Base-by-base conservation (phyloP, 2,797 vertebrate genomes). In the Eidolon dupreanum region DNA sequence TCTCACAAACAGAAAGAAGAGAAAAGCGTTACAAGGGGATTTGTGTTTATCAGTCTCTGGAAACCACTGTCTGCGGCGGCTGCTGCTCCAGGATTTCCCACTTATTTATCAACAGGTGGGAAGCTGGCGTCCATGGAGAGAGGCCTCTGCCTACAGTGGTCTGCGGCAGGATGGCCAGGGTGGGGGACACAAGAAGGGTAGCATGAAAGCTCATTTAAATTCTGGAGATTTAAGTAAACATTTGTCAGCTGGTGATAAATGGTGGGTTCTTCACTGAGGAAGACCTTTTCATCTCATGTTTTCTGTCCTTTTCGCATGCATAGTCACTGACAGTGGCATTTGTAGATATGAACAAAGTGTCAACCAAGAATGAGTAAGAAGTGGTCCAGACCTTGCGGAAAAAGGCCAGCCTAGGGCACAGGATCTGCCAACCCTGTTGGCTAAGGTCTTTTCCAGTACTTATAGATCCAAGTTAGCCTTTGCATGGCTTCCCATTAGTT, bases 11-110 rank as follows among this genome's bases (percentile, higher is more conserved):
- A 90, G 85, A 10, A 95, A 93, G 55, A 93, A 88, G 82, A 91
- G 73, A 91, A 95, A 93, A 43, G 57, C 93, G 66, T 88, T 96
- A 94, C 41, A 93, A 83, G 82, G 74, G 57, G 83, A 91, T 96
- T 66, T 87, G 46, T n/a, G 55, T 79, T 88, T 88, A 82, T 92
- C 71, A 26, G 57, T 86, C 85, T 85, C 36, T 94, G 88, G 61
- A 90, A 83, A 59, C n/a, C 16, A 12, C 2, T 46, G n/a, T 96
- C 61, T 82, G 46, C 3, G 55, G 51, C 38, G 7, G 6, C 57
- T 78, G 33, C 10, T 9, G 41, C 61, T 68, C 17, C 13, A 63
- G 59, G 17, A 10, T 26, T 51, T 63, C 55, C 28, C 31, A 10
- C 36, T n/a, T 24, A n/a, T 75, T 77, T 65, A 46, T 75, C 70